Base-by-base conservation (phyloP, 35 echinoderm and acorn worm species). In the Strongylocentrotus purpuratus region DNA sequence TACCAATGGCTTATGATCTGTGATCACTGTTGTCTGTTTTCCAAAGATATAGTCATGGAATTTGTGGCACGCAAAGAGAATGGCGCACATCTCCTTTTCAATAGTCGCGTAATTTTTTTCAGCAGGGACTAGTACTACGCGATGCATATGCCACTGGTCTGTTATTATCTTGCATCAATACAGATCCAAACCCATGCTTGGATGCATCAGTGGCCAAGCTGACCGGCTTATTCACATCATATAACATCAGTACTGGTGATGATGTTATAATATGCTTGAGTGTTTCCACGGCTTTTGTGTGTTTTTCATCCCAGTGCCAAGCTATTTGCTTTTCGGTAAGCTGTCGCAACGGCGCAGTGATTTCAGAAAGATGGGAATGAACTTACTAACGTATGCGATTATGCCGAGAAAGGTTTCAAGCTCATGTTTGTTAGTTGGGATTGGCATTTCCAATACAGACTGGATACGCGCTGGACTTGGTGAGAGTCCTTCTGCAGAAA, bases 1-100 rank as follows among this genome's bases (percentile, higher is more conserved):
- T 4, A 97, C 94, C 50, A 98, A 47, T 22, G 96, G 97, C 59
- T 95, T 95, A 91, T 98, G 96, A 93, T 96, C 97, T 47, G 96
- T 98, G 61, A 85, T 85, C 8, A 96, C 93, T 13, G 17, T 97
- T 17, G 93, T 60, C 25, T 94, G 85, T 58, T 88, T 86, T 33
- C 96, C 92, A 31, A 94, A 96, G 25, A 97, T 71, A 71, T 95
- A 95, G 22, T 91, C 65, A 61, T 97, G 94, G 48, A 95, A 97
- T 55, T 95, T 95, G 5, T 33, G 86, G 50, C 85, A 97, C 0
- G 78, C 93, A 94, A 94, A 95, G 0, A 92, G 60, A 33, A 95
- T 95, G 22, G 95, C 90, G 32, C 47, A 70, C 90, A 93, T 93
- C 70, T 95, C 95, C 60, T 95, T 95, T 46, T 95, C 95, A 70